Base-by-base conservation (phyloP, 2,888 invertebrate species). In the Dolichopus griseipennis region DNA sequence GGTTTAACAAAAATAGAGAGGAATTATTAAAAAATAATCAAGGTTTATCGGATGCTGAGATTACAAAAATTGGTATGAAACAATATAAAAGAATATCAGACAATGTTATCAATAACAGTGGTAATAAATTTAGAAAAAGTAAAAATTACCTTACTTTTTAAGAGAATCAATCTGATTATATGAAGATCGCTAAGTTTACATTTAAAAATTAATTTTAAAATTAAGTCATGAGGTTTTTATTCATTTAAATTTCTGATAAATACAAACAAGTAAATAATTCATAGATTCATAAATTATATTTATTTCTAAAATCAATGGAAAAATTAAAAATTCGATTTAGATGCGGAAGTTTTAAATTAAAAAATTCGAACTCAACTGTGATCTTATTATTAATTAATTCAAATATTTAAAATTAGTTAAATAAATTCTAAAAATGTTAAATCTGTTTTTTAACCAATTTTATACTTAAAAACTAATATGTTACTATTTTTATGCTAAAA, bases 1-100 rank as follows among this genome's bases (percentile, higher is more conserved):
- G 88, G 88, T 87, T 85, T 72, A 79, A 83, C 1, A 83, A 84
- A 69, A 85, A 87, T 75, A 87, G 86, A 75, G 73, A 81, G 4
- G 73, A 76, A 15, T 75, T 89, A n/a, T 83, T 86, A 73, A 79
- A 80, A 64, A 84, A 87, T 73, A 82, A 85, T 74, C 85, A 87
- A 0, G 84, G 85, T 12, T 74, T 85, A 15, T 81, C 82, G 6
- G 79, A 83, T 0, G 78, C 83, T 0, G 87, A 88, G 70, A 75
- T 89, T 65, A 84, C 86, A 0, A 85, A 86, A 69, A 77, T 83
- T 8, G 85, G 85, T 8, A 82, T 75, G 72, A 74, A 77, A 52
- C 76, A 78, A 15, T 80, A 79, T 34, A 73, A 77, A 43, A 75
- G 74, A 20, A 73, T 74, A 37, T 72, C 72, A 21, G 75, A 76